Evolutionary conservation across 2,113 vertebrate species (phyloP).

Genomic region (Amphilophus citrinellus): DNA sequence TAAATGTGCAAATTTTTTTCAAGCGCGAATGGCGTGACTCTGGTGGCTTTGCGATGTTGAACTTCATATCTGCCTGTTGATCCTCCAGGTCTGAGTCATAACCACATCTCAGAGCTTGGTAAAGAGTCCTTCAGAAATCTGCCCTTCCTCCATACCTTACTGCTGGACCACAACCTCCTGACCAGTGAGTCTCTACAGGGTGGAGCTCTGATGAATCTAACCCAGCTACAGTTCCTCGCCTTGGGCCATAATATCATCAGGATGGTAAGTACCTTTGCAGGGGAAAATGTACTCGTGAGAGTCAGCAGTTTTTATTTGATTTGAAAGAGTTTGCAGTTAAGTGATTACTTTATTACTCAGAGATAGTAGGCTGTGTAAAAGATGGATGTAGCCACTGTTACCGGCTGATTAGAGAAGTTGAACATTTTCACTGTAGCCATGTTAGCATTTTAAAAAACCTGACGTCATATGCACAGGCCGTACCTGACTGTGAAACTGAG

Average conservation of each 20-base stretch:
- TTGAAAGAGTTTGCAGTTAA: neutral
- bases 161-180: constrained; percentile 84
- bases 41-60: neutral
- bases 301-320: neutral
- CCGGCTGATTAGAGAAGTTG: neutral
- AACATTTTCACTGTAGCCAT: neutral
- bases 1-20: no score
- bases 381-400: neutral
- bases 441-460: neutral
- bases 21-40: no score
- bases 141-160: constrained; percentile 70
- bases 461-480: no score
- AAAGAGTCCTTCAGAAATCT: constrained; percentile 79
- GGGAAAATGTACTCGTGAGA: neutral
- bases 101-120: constrained; percentile 74
- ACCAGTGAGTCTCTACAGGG: constrained; percentile 75
- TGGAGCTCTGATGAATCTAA: constrained; percentile 77
- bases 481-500: neutral
- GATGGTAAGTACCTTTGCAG: constrained; percentile 41
- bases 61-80: neutral
- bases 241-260: constrained; percentile 79
- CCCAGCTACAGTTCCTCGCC: constrained; percentile 75
- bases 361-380: neutral
- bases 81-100: constrained; percentile 78
- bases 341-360: neutral